Conservation (phyloP, 2,113 vertebrate genomes). For the Pachypanchax playfairii region DNA sequence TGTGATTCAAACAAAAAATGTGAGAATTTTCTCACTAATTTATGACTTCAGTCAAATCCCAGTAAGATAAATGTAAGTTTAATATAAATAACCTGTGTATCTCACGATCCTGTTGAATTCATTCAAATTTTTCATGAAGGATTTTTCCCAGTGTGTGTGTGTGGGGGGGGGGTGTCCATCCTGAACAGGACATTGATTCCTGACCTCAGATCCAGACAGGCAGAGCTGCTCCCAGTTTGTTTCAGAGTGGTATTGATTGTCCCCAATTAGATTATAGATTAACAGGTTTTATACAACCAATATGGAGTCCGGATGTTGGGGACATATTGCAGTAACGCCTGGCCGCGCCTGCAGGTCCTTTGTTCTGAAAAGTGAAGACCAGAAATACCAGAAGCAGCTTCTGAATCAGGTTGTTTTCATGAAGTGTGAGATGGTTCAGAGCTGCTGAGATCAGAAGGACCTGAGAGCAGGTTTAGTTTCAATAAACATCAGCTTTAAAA, state of each 20-base stretch:
- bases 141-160: background rate
- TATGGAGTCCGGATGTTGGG: conserved; percentile 34
- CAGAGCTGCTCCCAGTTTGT: conserved; percentile 64
- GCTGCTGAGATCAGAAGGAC: no score
- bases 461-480: no score
- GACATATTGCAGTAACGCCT: conserved; percentile 9
- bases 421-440: no score
- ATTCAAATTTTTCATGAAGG: background rate
- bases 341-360: background rate
- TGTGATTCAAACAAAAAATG: no score
- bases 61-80: no score
- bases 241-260: conserved; percentile 64
- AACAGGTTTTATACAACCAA: conserved; percentile 25
- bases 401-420: no score
- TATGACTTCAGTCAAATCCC: no score
- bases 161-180: background rate
- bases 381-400: background rate
- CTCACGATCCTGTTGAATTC: no score
- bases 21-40: no score
- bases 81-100: no score
- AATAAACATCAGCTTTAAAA: no score
- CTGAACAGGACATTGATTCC: conserved; percentile 24
- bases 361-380: background rate
- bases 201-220: conserved; percentile 33
- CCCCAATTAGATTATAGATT: conserved; percentile 66